Base-by-base conservation (phyloP, 2,797 vertebrate species). In the Cuniculus paca region DNA sequence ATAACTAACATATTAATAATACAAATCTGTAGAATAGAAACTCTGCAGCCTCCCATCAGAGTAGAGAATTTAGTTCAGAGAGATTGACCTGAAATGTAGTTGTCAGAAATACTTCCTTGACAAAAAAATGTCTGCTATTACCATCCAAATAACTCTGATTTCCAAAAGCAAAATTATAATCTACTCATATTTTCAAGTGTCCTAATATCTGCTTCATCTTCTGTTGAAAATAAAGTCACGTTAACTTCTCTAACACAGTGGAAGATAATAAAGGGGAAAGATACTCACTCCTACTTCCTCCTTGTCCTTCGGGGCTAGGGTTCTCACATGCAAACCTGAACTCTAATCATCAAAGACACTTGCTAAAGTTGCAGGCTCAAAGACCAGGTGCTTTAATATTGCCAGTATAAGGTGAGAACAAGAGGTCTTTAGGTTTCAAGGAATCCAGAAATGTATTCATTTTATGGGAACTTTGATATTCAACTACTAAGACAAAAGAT, bases 91-190 rank as follows among this genome's bases (percentile, higher is more conserved):
- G 85, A 91, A 39, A 80, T 28, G 58, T 88, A 58, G 70, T 52
- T 92, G 92, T 92, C 70, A 84, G 48, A 77, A 95, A 90, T 50
- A 34, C 14, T 95, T 88, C 24, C 31, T 17, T 31, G 20, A 60
- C 6, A 80, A 88, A 90, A 90, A 87, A n/a, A 5, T 5, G 2
- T 2, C 17, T 79, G 20, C 11, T 89, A 36, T 75, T 86, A 61
- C 39, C 81, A 2, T 84, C 28, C 34, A 84, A 96, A 56, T 5
- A 2, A 4, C 58, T 77, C 63, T 77, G n/a, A 80, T 52, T 95
- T 96, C 42, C 85, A 90, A 31, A 1, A 63, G 45, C 48, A 87
- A 86, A 87, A 60, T 68, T 75, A 20, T 45, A 84, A 75, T 26
- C 31, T 42, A 14, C 3, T 52, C 16, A 31, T 61, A 48, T 36